phyloP scores from a whole-genome alignment of 2,113 vertebrate genomes.

The Grammomys dolichurus region DNA sequence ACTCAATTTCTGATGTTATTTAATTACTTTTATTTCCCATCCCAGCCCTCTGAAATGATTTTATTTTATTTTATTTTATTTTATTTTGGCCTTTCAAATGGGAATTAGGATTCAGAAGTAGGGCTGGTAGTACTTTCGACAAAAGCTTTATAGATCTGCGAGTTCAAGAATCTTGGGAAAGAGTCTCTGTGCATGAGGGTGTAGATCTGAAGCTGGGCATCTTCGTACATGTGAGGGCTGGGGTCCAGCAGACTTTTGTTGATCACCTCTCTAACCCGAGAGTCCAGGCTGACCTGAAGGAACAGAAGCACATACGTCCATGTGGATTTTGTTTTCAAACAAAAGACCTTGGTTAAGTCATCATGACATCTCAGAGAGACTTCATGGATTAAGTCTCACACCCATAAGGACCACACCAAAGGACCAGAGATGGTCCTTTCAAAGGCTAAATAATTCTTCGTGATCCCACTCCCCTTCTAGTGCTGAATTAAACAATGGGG shows the following conservation, averaged over 20 bases:
- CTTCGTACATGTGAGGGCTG: slow-evolving; percentile 91
- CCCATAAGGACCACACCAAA: not conserved
- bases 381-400: not conserved
- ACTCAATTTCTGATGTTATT: slow-evolving; percentile 88
- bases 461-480: no score
- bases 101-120: slow-evolving; percentile 89
- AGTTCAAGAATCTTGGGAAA: slow-evolving; percentile 94
- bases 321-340: not conserved
- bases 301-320: slow-evolving; percentile 76
- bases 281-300: slow-evolving; percentile 92
- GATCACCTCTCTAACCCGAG: slow-evolving; percentile 92
- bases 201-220: slow-evolving; percentile 92
- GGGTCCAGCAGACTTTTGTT: slow-evolving; percentile 92
- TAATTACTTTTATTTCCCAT: slow-evolving; percentile 84
- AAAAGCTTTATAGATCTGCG: slow-evolving; percentile 91
- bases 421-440: not conserved
- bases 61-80: slow-evolving; percentile 50
- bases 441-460: not conserved
- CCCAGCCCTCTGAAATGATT: slow-evolving; percentile 79
- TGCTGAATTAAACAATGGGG: not conserved
- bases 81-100: slow-evolving; percentile 33
- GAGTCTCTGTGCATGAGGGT: slow-evolving; percentile 94
- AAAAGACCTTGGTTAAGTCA: slow-evolving; percentile 6
- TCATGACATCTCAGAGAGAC: slow-evolving; percentile 23
- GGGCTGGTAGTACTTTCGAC: slow-evolving; percentile 89